Evolutionary conservation across 2,888 invertebrate species (phyloP).

Genomic region (Allophyes oxyacanthae): DNA sequence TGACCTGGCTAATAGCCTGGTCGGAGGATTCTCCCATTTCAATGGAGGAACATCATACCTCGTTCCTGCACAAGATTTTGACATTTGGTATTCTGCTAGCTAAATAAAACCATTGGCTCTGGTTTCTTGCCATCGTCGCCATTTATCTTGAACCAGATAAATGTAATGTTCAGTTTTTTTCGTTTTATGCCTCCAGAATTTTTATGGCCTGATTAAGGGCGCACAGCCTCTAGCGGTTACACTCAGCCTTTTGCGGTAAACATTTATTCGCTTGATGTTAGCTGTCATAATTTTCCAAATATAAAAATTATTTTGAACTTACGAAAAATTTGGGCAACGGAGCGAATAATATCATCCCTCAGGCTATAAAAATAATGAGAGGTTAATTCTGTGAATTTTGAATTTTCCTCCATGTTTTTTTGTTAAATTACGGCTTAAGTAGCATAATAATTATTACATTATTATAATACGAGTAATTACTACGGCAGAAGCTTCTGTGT

Average conservation of each 20-base stretch:
- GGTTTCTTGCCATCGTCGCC: too few species aligned
- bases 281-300: slow-evolving; percentile 10
- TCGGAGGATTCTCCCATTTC: too few species aligned
- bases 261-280: slow-evolving; percentile 13
- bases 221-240: slow-evolving; percentile 23
- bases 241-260: slow-evolving; percentile 3
- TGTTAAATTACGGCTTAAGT: background rate
- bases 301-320: slow-evolving; percentile 29
- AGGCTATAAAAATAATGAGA: slow-evolving; percentile 19
- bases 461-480: too few species aligned
- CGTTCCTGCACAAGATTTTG: too few species aligned
- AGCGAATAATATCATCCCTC: slow-evolving; percentile 6
- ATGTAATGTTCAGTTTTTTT: slow-evolving; percentile 16
- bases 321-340: background rate
- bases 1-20: too few species aligned
- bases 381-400: slow-evolving; percentile 9
- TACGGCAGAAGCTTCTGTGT: too few species aligned
- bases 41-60: too few species aligned
- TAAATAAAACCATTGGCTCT: too few species aligned
- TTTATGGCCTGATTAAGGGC: slow-evolving; percentile 35
- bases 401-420: background rate
- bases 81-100: too few species aligned
- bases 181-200: slow-evolving; percentile 9
- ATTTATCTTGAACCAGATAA: too few species aligned
- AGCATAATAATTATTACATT: too few species aligned